Conservation (phyloP, 2,113 vertebrate species). For the Rhizomys pruinosus region DNA sequence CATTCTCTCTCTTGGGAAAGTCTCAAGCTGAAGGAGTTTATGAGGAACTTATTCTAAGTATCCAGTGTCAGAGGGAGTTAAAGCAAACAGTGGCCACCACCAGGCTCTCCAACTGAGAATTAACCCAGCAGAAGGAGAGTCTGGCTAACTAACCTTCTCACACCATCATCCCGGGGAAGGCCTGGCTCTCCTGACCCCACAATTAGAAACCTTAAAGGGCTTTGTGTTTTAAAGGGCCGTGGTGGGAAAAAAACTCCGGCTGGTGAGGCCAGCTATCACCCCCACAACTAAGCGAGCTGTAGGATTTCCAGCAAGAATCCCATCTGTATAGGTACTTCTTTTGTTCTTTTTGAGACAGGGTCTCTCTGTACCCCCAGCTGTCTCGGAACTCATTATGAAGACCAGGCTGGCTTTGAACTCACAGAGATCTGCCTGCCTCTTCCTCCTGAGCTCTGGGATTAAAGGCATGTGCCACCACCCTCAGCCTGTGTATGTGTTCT, state of each 20-base stretch:
- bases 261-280: neutral
- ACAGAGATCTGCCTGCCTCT: too few relatives aligned
- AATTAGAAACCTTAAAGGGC: neutral
- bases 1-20: constrained; percentile 60
- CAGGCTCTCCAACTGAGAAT: neutral
- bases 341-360: too few relatives aligned
- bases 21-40: constrained; percentile 75
- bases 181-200: neutral
- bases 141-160: accelerated
- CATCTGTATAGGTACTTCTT: accelerated
- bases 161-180: neutral
- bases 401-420: too few relatives aligned
- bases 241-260: neutral
- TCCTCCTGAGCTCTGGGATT: too few relatives aligned
- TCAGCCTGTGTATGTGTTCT: too few relatives aligned
- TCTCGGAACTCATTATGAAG: too few relatives aligned
- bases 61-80: constrained; percentile 25
- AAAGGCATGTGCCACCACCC: too few relatives aligned
- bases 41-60: constrained; percentile 79
- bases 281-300: too few relatives aligned
- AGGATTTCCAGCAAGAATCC: accelerated
- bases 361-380: too few relatives aligned
- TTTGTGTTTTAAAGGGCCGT: neutral
- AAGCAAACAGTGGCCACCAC: neutral
- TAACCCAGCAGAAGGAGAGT: neutral